Base-by-base conservation (phyloP, 2,113 vertebrate species). In the Andinoacara biseriatus region DNA sequence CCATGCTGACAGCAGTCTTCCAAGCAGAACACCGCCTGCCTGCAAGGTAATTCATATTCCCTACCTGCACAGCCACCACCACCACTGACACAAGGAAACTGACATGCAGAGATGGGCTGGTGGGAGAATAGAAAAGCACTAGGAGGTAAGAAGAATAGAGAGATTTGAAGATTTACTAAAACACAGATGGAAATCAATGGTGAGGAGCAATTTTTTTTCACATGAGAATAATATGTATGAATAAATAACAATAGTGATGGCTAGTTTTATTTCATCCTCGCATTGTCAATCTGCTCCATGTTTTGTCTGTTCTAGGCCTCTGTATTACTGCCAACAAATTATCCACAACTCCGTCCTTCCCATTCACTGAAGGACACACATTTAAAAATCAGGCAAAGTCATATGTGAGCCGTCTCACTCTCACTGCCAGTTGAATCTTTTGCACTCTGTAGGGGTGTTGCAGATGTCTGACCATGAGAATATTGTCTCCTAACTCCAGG, bases 21-120 rank as follows among this genome's bases (percentile, higher is more conserved):
- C 94, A 94, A 93, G 95, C 95, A 95, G 94, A 95, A 94, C 94
- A 87, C 84, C 65, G 79, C 78, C 86, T 89, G 91, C 89, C 91
- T 93, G 93, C 89, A 94, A 93, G 90, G 88, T 95, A 94, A 95
- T 96, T 95, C 92, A 95, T 95, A 95, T 95, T 95, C 94, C 91
- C 92, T 85, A 88, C 93, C 93, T 88, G 86, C 92, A 86, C 84
- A 84, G 84, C 81, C 80, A 59, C 86, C 84, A 76, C 46, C 67
- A 59, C 76, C 67, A 72, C 56, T 10, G 8, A 78, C 88, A 93
- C 85, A 43, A 78, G 62, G 57, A 87, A 86, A 87, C 82, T 77
- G 80, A 81, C 79, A 61, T 60, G 81, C 72, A 82, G 52, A 17
- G 65, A 77, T 62, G 57, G 67, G 60, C 43, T 49, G 78, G 57